These are phyloP conservation scores for Crenichthys baileyi DNA, from an alignment of 2,797 vertebrate genomes.

Conservation along the genomic window DNA sequence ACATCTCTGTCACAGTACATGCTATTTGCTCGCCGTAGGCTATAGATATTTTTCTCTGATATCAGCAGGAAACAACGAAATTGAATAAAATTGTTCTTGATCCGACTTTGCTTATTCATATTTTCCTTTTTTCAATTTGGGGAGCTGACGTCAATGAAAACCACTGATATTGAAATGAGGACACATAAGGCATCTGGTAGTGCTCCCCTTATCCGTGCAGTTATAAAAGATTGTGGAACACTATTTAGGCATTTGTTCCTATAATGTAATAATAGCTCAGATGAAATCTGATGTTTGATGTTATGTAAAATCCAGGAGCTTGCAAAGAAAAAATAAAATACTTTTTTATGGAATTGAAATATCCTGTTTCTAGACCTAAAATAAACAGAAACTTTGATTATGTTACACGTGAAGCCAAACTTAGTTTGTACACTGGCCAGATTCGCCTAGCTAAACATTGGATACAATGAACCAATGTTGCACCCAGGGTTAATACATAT, in stretches of 20 bases:
- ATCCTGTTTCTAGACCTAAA: neutral
- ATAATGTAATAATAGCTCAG: no score
- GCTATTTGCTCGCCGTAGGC: neutral
- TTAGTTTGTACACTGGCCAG: neutral
- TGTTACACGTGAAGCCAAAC: neutral
- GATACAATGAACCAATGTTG: neutral
- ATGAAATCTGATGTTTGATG: no score
- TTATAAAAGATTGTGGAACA: no score
- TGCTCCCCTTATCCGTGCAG: neutral
- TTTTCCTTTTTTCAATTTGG: neutral
- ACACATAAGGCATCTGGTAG: slow-evolving; percentile 1
- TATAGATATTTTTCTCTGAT: neutral
- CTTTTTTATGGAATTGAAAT: no score
- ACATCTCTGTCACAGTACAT: neutral
- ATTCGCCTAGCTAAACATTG: neutral
- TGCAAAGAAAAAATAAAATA: no score
- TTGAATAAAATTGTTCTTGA: neutral
- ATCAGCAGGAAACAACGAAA: no score
- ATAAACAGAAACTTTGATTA: neutral
- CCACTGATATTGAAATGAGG: neutral
- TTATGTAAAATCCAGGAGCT: no score
- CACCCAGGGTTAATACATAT: neutral
- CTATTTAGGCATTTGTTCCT: no score
- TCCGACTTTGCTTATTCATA: neutral
- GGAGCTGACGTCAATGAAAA: neutral